Evolutionary conservation across 2,113 vertebrate species (phyloP).

Genomic region (Carollia perspicillata): DNA sequence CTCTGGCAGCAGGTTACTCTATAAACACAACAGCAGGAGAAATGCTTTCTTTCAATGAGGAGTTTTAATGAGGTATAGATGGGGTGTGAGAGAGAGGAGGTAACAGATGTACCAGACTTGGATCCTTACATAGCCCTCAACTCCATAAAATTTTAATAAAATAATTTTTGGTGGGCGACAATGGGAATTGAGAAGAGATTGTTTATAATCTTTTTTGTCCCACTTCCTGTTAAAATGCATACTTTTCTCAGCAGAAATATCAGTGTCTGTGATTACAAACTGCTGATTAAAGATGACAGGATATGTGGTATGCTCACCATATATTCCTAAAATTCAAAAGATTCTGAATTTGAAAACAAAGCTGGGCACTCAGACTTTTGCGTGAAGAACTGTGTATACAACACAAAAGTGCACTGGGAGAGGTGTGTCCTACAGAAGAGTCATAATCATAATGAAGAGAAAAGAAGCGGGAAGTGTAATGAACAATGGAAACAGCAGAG

Average conservation of each 20-base stretch:
- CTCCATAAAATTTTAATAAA: not conserved
- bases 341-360: not conserved
- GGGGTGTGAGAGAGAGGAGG: not conserved
- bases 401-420: not conserved
- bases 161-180: not conserved
- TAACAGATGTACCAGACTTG: not conserved
- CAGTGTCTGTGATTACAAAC: not conserved
- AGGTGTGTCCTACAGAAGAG: not conserved
- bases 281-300: not conserved
- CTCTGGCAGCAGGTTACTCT: too few relatives aligned
- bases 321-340: not conserved
- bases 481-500: not conserved
- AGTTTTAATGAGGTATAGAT: not conserved
- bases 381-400: not conserved
- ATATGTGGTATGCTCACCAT: too few relatives aligned
- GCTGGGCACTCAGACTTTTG: not conserved
- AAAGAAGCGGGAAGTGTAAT: not conserved
- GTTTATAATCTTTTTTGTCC: not conserved
- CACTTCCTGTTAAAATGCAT: not conserved
- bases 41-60: not conserved
- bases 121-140: not conserved
- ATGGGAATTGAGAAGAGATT: not conserved
- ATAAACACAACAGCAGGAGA: accelerated
- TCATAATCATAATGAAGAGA: not conserved
- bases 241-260: not conserved